Conservation (phyloP, 2,797 vertebrate species). For the Schizopygopsis malacanthus region DNA sequence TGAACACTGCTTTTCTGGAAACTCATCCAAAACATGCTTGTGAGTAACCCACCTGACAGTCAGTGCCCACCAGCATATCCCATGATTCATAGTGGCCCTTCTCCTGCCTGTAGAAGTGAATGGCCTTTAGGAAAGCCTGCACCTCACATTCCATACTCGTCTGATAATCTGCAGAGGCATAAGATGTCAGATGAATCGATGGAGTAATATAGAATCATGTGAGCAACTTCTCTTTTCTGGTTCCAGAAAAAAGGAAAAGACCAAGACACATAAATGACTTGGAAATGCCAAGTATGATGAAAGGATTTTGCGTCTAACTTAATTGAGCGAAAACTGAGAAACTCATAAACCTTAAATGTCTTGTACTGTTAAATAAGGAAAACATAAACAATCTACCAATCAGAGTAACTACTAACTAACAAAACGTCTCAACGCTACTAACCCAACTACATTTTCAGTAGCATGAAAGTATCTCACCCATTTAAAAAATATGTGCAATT, state of each 20-base stretch:
- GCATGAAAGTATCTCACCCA: not conserved
- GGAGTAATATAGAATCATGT: conserved; percentile 31
- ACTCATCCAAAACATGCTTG: not conserved
- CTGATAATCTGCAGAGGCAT: conserved; percentile 45
- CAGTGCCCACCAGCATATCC: conserved; percentile 85
- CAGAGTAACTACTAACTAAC: not conserved
- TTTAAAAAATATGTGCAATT: not conserved
- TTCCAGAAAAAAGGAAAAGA: conserved; percentile 24
- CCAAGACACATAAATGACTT: conserved; percentile 9
- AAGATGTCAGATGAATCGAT: not conserved
- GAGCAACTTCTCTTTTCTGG: conserved; percentile 49
- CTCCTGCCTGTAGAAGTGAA: conserved; percentile 88
- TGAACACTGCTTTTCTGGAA: not conserved
- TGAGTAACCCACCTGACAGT: conserved; percentile 81
- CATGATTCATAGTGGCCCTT: conserved; percentile 88
- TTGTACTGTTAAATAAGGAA: not conserved
- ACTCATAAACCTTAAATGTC: not conserved
- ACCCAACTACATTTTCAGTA: not conserved
- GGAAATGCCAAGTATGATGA: conserved; percentile 7
- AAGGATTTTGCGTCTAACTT: not conserved
- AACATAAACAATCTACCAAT: not conserved
- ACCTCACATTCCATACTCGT: conserved; percentile 80
- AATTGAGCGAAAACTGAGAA: not conserved
- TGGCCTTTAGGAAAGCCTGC: conserved; percentile 82
- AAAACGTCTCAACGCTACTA: not conserved